phyloP scores from a whole-genome alignment of 1,140 invertebrate species.

The Calliphora vicina region DNA sequence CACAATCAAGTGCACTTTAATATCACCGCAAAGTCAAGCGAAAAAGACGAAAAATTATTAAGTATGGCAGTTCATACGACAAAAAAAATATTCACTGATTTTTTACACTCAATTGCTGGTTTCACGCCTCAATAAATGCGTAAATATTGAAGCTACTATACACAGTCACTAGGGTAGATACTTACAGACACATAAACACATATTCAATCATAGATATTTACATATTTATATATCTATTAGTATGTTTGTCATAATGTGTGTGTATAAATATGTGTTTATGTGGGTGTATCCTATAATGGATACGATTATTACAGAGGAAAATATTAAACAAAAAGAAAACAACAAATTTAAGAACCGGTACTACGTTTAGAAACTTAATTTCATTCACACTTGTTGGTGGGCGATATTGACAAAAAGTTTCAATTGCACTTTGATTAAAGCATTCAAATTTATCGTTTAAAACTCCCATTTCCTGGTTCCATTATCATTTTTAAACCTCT shows the following conservation, averaged over 20 bases:
- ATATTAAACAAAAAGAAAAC: no score
- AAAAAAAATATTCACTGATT: slow-evolving; percentile 21
- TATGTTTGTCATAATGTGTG: no score
- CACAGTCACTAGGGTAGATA: not conserved
- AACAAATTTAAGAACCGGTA: no score
- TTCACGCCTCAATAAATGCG: slow-evolving; percentile 56
- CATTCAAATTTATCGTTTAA: not conserved
- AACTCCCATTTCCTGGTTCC: slow-evolving; percentile 1
- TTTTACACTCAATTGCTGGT: slow-evolving; percentile 60
- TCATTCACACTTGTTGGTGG: not conserved
- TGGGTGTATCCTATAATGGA: not conserved
- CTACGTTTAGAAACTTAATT: no score
- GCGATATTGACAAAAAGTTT: not conserved
- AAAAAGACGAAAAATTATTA: slow-evolving; percentile 35
- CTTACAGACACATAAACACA: not conserved
- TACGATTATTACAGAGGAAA: not conserved
- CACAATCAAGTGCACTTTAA: slow-evolving; percentile 32
- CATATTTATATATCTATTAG: no score
- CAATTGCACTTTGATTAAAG: not conserved
- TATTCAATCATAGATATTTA: not conserved
- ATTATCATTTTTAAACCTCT: no score
- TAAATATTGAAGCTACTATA: not conserved
- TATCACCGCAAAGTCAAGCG: slow-evolving; percentile 31
- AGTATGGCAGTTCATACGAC: not conserved
- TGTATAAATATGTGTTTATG: not conserved